Evolutionary conservation across 2,797 vertebrate species (phyloP), one percentile per base, ranked within the genome.

Genomic region (Chloroceryle amazona): DNA sequence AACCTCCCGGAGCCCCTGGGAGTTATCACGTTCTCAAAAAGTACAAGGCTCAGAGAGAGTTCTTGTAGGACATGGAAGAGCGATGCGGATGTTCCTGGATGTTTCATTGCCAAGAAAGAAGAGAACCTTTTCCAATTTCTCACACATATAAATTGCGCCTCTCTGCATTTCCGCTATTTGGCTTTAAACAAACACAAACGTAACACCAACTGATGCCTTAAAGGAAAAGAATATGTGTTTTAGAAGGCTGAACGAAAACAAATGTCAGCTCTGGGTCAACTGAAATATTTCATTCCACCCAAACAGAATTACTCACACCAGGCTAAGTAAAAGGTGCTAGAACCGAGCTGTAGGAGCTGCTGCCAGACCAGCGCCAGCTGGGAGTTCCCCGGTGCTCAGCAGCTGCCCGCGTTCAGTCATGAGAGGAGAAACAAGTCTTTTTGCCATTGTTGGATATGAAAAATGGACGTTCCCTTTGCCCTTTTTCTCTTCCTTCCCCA

Each of bases 181-280:
- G 42, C 28, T 94, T 90, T 89, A 91, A 68, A 86, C 62, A 79
- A 94, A 93, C 42, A 83, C 44, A 94, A 94, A 74, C 66, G 63
- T 52, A 82, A 88, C 83, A 91, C 31, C 81, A 65, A 91, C 19
- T 76, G 57, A 75, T 93, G 87, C 23, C 80, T 73, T 66, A 94
- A 76, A 96, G 61, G 70, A 49, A 54, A 92, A 75, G 37, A 92
- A 65, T 51, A 81, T 44, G 13, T 20, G 54, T 86, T 88, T 73
- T 62, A 58, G 51, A 91, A 73, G 51, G 80, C 29, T 58, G 70
- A 94, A 13, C 79, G 58, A 84, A 96, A 96, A 88, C 58, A 93
- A 94, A 93, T 73, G 51, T 73, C 78, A 84, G 20, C 55, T 89
- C 89, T 75, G 71, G 42, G 90, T 94, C 1, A 12, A 63, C 55